These are phyloP conservation scores for Brachionus plicatilis DNA, from an alignment of 1,140 invertebrate species.

Conservation along the genomic window DNA sequence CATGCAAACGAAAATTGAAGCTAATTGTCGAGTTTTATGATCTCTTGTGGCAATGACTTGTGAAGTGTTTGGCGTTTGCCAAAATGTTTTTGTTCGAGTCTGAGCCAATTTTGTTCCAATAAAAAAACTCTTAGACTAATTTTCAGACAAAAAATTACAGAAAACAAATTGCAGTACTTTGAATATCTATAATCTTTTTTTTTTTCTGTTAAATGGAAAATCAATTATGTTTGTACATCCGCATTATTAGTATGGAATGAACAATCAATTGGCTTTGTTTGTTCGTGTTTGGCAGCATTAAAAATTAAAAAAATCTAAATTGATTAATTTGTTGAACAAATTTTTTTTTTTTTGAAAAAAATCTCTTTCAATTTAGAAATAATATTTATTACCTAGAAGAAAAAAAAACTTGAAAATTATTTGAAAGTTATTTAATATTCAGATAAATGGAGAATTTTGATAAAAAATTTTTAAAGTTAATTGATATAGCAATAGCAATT, in stretches of 20 bases:
- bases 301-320: no score
- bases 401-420: no score
- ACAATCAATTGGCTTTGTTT: not conserved
- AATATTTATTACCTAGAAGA: no score
- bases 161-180: not conserved
- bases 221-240: not conserved
- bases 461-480: no score
- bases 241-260: not conserved
- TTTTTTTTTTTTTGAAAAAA: no score
- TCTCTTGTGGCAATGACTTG: not conserved
- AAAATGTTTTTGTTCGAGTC: not conserved
- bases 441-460: no score
- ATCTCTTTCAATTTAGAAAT: no score
- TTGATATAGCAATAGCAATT: no score
- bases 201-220: no score
- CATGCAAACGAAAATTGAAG: not conserved
- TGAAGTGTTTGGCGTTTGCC: not conserved
- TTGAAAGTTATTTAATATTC: no score
- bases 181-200: no score
- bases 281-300: not conserved
- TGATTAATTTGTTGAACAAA: no score
- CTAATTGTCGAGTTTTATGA: not conserved
- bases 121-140: not conserved
- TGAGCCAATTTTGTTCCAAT: not conserved
- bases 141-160: not conserved